Percentiles rank a stretch among this genome's conserved stretches.
Evolutionary conservation across 2,113 vertebrate genomes (phyloP).

Genomic region (Vanacampus margaritifer): DNA sequence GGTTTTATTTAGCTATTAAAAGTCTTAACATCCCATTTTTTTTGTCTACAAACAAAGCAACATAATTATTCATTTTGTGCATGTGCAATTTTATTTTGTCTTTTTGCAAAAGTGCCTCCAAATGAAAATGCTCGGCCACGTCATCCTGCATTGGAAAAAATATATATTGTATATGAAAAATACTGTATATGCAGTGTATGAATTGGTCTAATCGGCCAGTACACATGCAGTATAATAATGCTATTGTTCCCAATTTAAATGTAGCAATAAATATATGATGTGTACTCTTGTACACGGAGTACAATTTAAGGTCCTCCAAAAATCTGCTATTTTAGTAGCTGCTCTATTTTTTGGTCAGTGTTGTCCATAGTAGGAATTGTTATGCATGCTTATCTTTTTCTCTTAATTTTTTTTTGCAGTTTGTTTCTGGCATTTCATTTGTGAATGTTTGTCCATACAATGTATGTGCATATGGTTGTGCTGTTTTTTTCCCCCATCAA

Average conservation of each 20-base stretch:
- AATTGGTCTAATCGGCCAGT: slow-evolving; percentile 43
- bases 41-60: slow-evolving; percentile 28
- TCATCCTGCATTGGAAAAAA: slow-evolving; percentile 58
- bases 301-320: slow-evolving; percentile 48
- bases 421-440: slow-evolving; percentile 72
- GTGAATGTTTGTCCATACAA: slow-evolving; percentile 48
- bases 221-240: slow-evolving; percentile 54
- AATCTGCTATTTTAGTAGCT: slow-evolving; percentile 63
- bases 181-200: slow-evolving; percentile 31
- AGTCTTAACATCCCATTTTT: slow-evolving; percentile 32
- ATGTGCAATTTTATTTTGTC: slow-evolving; percentile 50
- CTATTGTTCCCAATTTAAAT: slow-evolving; percentile 59
- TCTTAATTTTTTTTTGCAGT: slow-evolving; percentile 60
- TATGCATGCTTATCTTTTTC: slow-evolving; percentile 79
- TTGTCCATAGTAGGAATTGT: slow-evolving; percentile 75
- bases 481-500: slow-evolving; percentile 45
- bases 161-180: slow-evolving; percentile 48
- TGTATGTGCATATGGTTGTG: slow-evolving; percentile 46
- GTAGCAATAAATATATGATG: slow-evolving; percentile 71
- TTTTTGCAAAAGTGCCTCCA: slow-evolving; percentile 78
- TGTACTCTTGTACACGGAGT: slow-evolving; percentile 44
- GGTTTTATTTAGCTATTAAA: slow-evolving; percentile 14
- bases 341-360: slow-evolving; percentile 60
- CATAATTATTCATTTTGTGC: slow-evolving; percentile 48
- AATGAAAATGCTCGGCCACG: slow-evolving; percentile 69